Evolutionary conservation across 2,113 vertebrate genomes (phyloP), one percentile per base, ranked within the genome.

Genomic region (Corythornis vintsioides): DNA sequence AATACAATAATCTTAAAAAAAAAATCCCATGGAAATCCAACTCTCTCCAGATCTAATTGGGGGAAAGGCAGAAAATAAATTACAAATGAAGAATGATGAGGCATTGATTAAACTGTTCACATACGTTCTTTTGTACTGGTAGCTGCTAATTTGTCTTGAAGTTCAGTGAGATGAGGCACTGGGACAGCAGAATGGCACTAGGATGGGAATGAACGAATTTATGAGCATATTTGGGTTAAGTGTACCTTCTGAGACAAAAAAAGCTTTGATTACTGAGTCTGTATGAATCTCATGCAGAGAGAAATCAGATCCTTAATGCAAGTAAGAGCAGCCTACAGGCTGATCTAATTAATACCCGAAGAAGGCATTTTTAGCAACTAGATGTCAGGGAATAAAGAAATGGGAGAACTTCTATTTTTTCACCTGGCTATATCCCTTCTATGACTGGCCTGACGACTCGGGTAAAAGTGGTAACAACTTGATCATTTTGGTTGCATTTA

Each of bases 321-420:
- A 93, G 89, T 12, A 89, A 67, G 14, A 91, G 76, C 42, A 94
- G 81, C 71, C 74, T 89, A 52, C 50, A 84, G 92, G 89, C 25
- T 82, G 47, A 86, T 92, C 66, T 87, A 86, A 90, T 90, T 94
- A 85, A 73, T 77, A 89, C 33, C 85, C 24, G 33, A 95, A 89
- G 79, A 89, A 83, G 43, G 56, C 29, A 72, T 66, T 73, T 93
- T 65, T 55, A 93, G 83, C 83, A 83, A 79, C 63, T 79, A 95
- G 33, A 28, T 72, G 52, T 73, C 56, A 79, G n/a, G 14, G 48
- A 60, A 48, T 29, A 83, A 80, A 14, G 45, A 88, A 86, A 80
- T 22, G 4, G 13, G 35, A 81, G 26, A 86, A 57, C 66, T 83
- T 85, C 5, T 65, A 21, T 60, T 63, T 90, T 85, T 88, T 64